Conservation (phyloP, 2,888 invertebrate genomes). For the Thymelicus lineola region DNA sequence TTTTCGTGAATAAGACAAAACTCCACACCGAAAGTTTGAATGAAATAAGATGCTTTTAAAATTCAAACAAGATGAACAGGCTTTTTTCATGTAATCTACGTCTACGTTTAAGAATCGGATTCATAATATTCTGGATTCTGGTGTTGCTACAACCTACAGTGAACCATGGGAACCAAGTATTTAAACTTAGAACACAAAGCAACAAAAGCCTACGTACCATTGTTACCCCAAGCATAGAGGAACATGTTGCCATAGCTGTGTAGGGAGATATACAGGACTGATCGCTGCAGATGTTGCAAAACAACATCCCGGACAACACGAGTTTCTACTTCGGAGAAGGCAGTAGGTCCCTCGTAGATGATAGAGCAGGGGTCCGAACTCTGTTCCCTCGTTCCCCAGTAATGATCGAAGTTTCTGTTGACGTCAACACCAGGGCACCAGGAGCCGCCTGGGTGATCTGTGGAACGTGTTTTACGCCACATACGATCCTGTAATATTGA, state of each 20-base stretch:
- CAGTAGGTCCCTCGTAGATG: slow-evolving; percentile 86
- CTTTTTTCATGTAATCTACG: too few species aligned
- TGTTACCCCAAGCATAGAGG: slow-evolving; percentile 89
- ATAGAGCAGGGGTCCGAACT: slow-evolving; percentile 85
- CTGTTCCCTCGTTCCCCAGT: slow-evolving; percentile 86
- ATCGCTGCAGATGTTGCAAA: slow-evolving; percentile 72
- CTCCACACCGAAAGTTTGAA: too few species aligned
- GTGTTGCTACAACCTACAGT: too few species aligned
- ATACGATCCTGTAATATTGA: slow-evolving; percentile 79
- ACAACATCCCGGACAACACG: slow-evolving; percentile 85
- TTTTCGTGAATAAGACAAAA: too few species aligned
- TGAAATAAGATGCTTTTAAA: too few species aligned
- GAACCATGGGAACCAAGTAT: too few species aligned
- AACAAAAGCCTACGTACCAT: slow-evolving; percentile 59
- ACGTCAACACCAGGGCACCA: slow-evolving; percentile 90
- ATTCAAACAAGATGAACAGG: too few species aligned
- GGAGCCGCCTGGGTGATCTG: slow-evolving; percentile 62
- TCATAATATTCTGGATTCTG: too few species aligned
- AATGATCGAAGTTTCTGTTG: slow-evolving; percentile 91
- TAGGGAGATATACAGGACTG: slow-evolving; percentile 88
- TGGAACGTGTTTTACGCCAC: slow-evolving; percentile 90
- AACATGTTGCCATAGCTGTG: slow-evolving; percentile 91
- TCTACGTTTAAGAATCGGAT: too few species aligned
- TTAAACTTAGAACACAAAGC: not conserved
- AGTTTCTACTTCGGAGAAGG: slow-evolving; percentile 90